Conservation (phyloP, 2,797 vertebrate species). For the Lithobates pipiens region DNA sequence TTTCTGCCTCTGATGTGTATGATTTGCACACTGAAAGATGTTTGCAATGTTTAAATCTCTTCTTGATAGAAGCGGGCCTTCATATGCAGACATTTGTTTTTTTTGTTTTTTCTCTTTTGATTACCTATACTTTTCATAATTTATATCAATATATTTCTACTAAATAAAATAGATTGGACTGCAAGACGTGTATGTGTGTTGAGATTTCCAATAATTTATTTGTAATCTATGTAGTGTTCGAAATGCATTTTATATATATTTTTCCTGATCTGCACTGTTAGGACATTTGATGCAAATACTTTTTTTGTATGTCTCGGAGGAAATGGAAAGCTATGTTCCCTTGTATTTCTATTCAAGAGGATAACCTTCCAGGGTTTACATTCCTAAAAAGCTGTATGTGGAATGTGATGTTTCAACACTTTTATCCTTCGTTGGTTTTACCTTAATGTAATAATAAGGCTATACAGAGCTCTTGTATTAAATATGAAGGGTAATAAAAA, state of each 20-base stretch:
- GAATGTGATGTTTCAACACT: conserved; percentile 38
- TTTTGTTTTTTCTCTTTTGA: conserved; percentile 67
- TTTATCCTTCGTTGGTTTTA: conserved; percentile 34
- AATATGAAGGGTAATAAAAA: conserved; percentile 50
- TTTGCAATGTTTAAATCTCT: conserved; percentile 66
- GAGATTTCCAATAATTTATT: conserved; percentile 71
- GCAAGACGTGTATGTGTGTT: conserved; percentile 68
- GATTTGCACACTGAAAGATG: neutral
- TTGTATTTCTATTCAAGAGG: neutral
- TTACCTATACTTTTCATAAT: conserved; percentile 69
- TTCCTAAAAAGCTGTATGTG: conserved; percentile 40
- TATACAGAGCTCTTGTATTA: conserved; percentile 29
- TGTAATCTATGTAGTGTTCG: conserved; percentile 74
- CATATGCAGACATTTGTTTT: conserved; percentile 69
- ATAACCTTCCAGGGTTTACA: conserved; percentile 27
- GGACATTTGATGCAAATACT: conserved; percentile 63
- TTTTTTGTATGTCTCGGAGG: conserved; percentile 70
- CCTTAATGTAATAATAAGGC: conserved; percentile 15
- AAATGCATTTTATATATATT: conserved; percentile 71
- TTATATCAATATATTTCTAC: conserved; percentile 70
- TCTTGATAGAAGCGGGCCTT: conserved; percentile 69
- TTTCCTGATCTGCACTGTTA: conserved; percentile 72
- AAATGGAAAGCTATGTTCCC: conserved; percentile 70
- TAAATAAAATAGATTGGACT: conserved; percentile 71
- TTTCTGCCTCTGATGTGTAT: neutral